Evolutionary conservation across 2,113 vertebrate genomes (phyloP).

Genomic region (Oostethus manadensis): DNA sequence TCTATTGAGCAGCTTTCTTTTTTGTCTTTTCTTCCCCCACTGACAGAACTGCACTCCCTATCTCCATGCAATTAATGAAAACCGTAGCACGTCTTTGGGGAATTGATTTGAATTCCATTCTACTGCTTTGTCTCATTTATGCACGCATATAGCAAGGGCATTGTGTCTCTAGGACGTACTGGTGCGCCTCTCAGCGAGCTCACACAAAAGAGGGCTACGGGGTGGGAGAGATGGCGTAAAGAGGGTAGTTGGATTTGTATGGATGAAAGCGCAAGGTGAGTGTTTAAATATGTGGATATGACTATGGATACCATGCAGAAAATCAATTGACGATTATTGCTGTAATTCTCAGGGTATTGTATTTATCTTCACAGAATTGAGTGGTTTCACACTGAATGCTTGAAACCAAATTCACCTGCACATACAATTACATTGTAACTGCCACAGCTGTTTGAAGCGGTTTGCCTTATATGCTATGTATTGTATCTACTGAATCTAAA

Average conservation of each 20-base stretch:
- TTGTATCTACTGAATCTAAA: neutral
- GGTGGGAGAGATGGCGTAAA: slow-evolving; percentile 19
- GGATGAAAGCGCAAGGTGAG: neutral
- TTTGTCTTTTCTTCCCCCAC: slow-evolving; percentile 51
- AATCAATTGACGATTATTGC: slow-evolving; percentile 28
- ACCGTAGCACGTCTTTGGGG: slow-evolving; percentile 66
- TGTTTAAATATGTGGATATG: neutral
- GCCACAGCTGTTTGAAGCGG: neutral
- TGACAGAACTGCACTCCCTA: slow-evolving; percentile 53
- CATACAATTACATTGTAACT: slow-evolving; percentile 10
- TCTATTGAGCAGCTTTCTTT: slow-evolving; percentile 52
- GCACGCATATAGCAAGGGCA: slow-evolving; percentile 56
- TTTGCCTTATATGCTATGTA: neutral
- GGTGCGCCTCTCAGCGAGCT: slow-evolving; percentile 42
- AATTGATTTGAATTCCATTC: slow-evolving; percentile 72
- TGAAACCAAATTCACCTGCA: slow-evolving; percentile 30
- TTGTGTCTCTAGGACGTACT: slow-evolving; percentile 51
- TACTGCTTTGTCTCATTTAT: slow-evolving; percentile 63
- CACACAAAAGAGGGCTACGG: slow-evolving; percentile 18
- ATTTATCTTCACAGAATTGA: slow-evolving; percentile 15
- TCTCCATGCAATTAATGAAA: slow-evolving; percentile 69
- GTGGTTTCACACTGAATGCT: slow-evolving; percentile 12
- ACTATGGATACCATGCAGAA: slow-evolving; percentile 6
- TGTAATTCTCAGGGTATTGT: slow-evolving; percentile 12
- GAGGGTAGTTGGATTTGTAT: slow-evolving; percentile 15